These are phyloP conservation scores for Teleogryllus occipitalis DNA, from an alignment of 1,140 invertebrate genomes.

Conservation along the genomic window DNA sequence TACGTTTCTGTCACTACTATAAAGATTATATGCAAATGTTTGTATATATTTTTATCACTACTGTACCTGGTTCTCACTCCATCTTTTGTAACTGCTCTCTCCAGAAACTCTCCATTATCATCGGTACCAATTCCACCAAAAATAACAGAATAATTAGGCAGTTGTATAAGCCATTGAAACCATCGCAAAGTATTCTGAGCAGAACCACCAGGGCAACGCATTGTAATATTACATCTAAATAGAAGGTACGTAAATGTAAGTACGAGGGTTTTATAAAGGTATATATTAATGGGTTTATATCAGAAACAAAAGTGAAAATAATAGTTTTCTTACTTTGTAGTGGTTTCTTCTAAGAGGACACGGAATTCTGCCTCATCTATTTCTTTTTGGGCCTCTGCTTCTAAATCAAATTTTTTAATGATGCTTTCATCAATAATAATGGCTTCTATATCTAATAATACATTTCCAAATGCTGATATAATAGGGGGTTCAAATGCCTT, in stretches of 20 bases:
- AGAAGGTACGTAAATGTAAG: background rate
- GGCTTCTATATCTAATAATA: constrained; percentile 52
- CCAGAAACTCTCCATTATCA: constrained; percentile 34
- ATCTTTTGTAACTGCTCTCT: constrained; percentile 34
- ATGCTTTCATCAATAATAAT: constrained; percentile 39
- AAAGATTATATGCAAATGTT: too few species aligned
- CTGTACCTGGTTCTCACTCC: constrained; percentile 38
- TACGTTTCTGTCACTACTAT: too few species aligned
- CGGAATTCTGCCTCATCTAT: constrained; percentile 34
- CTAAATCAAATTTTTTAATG: constrained; percentile 46
- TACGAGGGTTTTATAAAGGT: background rate
- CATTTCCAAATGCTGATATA: constrained; percentile 51
- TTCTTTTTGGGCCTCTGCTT: constrained; percentile 42
- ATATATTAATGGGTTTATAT: background rate
- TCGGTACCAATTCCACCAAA: constrained; percentile 44
- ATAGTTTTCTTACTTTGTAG: constrained; percentile 28
- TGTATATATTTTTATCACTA: too few species aligned
- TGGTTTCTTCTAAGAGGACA: constrained; percentile 32
- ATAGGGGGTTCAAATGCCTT: constrained; percentile 24
- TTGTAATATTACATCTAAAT: constrained; percentile 26
- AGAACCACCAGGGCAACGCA: constrained; percentile 39
- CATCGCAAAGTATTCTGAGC: constrained; percentile 45
- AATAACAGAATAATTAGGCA: constrained; percentile 32
- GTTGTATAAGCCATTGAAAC: constrained; percentile 42
- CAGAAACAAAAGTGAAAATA: background rate